Percentiles rank a stretch among this genome's conserved stretches.
These are phyloP conservation scores for Cosmorhoe ocellata DNA, from an alignment of 2,888 invertebrate genomes.

Conservation along the genomic window DNA sequence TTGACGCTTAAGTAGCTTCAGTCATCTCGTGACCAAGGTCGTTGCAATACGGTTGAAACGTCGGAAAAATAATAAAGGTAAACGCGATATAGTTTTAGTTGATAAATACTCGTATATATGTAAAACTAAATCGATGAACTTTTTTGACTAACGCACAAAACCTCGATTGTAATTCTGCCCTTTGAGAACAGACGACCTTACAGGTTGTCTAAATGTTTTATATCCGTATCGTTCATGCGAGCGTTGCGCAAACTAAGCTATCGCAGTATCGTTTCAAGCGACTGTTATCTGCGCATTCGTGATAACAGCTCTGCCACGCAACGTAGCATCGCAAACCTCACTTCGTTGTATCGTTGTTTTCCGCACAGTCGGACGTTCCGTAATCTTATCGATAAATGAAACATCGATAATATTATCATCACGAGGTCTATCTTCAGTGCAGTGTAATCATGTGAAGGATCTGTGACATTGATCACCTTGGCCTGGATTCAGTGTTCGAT, in stretches of 20 bases:
- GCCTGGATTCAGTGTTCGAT: slow-evolving; percentile 39
- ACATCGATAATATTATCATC: slow-evolving; percentile 57
- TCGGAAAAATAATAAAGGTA: too few species aligned
- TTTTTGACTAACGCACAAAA: slow-evolving; percentile 22
- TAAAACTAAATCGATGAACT: too few species aligned
- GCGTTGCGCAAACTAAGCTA: slow-evolving; percentile 18
- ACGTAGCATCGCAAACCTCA: slow-evolving; percentile 38
- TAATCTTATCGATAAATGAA: slow-evolving; percentile 64
- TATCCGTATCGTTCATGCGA: slow-evolving; percentile 26
- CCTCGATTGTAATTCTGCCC: slow-evolving; percentile 13
- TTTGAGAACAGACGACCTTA: slow-evolving; percentile 16
- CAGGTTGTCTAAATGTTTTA: slow-evolving; percentile 14
- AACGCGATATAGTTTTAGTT: too few species aligned
- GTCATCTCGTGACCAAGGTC: too few species aligned
- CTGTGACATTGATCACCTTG: slow-evolving; percentile 26
- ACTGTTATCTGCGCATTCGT: slow-evolving; percentile 54
- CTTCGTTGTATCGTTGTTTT: slow-evolving; percentile 34
- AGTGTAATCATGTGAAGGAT: slow-evolving; percentile 33
- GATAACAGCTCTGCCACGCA: slow-evolving; percentile 49
- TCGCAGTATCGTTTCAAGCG: slow-evolving; percentile 16
- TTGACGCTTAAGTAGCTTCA: too few species aligned
- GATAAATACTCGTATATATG: too few species aligned
- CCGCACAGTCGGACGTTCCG: slow-evolving; percentile 54
- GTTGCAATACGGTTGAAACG: too few species aligned
- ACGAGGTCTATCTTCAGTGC: slow-evolving; percentile 59